Evolutionary conservation across 2,888 invertebrate species (phyloP).

Genomic region (Archaeoteleia sp.): DNA sequence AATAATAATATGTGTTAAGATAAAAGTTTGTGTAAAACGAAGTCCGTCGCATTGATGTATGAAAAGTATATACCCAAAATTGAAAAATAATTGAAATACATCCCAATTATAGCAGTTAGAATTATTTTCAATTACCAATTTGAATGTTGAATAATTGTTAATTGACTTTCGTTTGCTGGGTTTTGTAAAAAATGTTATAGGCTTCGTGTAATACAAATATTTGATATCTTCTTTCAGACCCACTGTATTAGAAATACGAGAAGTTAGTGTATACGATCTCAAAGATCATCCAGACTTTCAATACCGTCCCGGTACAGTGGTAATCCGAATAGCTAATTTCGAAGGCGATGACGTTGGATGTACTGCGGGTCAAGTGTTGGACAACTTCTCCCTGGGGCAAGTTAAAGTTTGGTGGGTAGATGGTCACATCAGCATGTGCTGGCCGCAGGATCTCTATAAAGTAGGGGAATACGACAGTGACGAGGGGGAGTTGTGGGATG

Average conservation of each 20-base stretch:
- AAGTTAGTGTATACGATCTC: constrained; percentile 95
- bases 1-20: no score
- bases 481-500: constrained; percentile 85
- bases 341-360: constrained; percentile 83
- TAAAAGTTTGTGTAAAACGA: no score
- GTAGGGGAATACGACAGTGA: constrained; percentile 86
- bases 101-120: no score
- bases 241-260: constrained; percentile 82
- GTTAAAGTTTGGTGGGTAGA: constrained; percentile 96
- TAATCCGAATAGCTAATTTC: constrained; percentile 89
- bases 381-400: constrained; percentile 89
- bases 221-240: constrained; percentile 79
- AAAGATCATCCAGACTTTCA: constrained; percentile 96
- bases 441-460: constrained; percentile 93
- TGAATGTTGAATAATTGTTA: no score
- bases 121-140: no score
- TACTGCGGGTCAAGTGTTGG: constrained; percentile 91
- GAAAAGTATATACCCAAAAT: no score
- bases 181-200: no score
- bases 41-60: no score
- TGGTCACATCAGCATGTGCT: constrained; percentile 89
- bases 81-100: no score
- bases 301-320: constrained; percentile 93
- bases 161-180: no score
- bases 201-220: no score